Base-by-base conservation (phyloP, 2,888 invertebrate species). In the Poecilobothrus nobilitatus region DNA sequence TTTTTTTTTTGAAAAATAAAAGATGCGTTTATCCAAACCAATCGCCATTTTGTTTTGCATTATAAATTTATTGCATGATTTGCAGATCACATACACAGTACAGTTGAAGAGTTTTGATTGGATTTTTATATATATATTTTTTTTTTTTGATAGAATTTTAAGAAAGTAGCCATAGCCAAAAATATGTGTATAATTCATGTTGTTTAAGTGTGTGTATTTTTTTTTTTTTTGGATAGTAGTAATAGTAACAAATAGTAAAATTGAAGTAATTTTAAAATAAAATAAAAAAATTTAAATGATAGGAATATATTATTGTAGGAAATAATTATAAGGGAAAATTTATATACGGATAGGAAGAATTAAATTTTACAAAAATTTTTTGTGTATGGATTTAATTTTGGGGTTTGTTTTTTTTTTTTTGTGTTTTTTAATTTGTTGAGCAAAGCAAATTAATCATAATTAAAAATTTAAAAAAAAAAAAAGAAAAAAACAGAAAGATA, bases 101-200 rank as follows among this genome's bases (percentile, higher is more conserved):
- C 41, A 41, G 41, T 41, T n/a, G n/a, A n/a, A 12, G 41, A 27
- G 7, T 53, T 15, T 53, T 53, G 53, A n/a, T 53, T 9, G 53
- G 37, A 37, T 27, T 27, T 27, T 27, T 27, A 2, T 4, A 27
- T 27, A 27, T 27, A 18, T 18, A 12, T 53, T 53, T n/a, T 15
- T 53, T 53, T 53, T 44, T 9, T 44, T 44, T 44, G 10, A 44
- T 44, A 44, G 44, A 12, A 18, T 9, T 53, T 18, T 18, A 53
- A 53, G 53, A 53, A 53, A 53, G 53, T 53, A 53, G 53, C 53
- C 53, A 53, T 53, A 53, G 53, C 53, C 53, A 53, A 53, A 18
- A 44, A n/a, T 53, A 15, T 12, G 53, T 53, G 53, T 53, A 53
- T 53, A 53, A 53, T 53, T 53, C 53, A 53, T 18, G 12, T 53